Evolutionary conservation across 2,113 vertebrate genomes (phyloP), one percentile per base, ranked within the genome.

Genomic region (Lophochroa leadbeateri): DNA sequence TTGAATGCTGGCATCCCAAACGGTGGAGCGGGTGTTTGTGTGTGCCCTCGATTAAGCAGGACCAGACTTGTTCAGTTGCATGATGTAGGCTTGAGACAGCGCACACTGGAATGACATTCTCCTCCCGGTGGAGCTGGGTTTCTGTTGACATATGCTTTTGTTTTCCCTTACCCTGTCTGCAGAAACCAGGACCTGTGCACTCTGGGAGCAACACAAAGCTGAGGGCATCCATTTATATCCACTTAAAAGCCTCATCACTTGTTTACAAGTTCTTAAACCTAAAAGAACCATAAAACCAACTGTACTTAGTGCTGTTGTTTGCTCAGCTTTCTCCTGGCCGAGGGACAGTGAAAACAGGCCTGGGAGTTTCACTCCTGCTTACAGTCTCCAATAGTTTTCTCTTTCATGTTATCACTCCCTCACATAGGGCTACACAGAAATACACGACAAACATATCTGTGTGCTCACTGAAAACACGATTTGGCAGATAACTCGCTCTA

Each of bases 361-460:
- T 16, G 44, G 89, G 70, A 81, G 77, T 94, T 92, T 67, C 63
- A 21, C 67, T 89, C 60, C 58, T 96, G 88, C 94, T 95, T 94
- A 89, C 53, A 43, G 88, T 91, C 82, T 89, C 95, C 84, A n/a
- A 52, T 61, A 29, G 53, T 95, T 93, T 91, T 91, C 77, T 79
- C 92, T 96, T 95, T 93, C 86, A 88, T 90, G 91, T 91, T 87
- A 68, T 91, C 58, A 27, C 92, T 91, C 80, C 92, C 88, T 96
- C 12, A 0, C 88, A 46, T 9, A n/a, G 77, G 2, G 6, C 52
- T 79, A 5, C 61, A 17, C 74, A 27, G 83, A 78, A 68, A 84
- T 41, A 50, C 89, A 67, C 77, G 61, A 24, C 78, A 82, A 58
- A 74, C 63, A 4, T 8, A 31, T 9, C 65, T 29, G 27, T 13